phyloP scores from a whole-genome alignment of 2,113 vertebrate genomes.

The Trochalopteron elliotii region DNA sequence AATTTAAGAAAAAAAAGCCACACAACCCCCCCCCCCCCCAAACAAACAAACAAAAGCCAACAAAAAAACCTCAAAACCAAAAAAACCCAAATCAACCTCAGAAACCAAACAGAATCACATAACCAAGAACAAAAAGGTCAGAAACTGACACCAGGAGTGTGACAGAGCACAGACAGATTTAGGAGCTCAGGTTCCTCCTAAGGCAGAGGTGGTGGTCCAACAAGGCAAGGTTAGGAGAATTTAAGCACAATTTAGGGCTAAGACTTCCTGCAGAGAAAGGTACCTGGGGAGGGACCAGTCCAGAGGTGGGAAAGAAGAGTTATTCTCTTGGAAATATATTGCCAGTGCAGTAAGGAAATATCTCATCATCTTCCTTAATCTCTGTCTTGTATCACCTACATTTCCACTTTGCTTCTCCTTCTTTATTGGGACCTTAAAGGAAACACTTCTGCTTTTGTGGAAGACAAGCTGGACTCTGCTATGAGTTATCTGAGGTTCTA shows the following conservation, averaged over 20 bases:
- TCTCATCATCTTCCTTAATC: not conserved
- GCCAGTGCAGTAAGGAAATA: not conserved
- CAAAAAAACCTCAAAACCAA: no score
- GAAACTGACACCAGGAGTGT: not conserved
- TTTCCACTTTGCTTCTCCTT: not conserved
- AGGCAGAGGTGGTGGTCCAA: not conserved
- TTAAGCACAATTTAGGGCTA: not conserved
- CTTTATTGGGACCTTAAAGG: not conserved
- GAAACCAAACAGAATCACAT: not conserved
- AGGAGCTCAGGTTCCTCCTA: not conserved
- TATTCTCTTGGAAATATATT: not conserved
- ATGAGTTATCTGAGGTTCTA: not conserved
- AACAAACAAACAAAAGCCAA: not conserved
- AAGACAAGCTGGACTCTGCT: not conserved
- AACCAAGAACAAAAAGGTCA: not conserved
- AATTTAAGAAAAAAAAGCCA: not conserved
- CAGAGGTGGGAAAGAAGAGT: not conserved
- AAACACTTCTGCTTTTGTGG: not conserved
- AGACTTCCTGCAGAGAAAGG: not conserved
- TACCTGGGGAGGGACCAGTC: not conserved
- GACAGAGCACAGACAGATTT: not conserved
- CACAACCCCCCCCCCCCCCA: no score
- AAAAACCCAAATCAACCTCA: not conserved
- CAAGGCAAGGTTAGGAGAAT: not conserved
- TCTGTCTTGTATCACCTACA: not conserved